Evolutionary conservation across 1,140 invertebrate species (phyloP).

Genomic region (Battus philenor): DNA sequence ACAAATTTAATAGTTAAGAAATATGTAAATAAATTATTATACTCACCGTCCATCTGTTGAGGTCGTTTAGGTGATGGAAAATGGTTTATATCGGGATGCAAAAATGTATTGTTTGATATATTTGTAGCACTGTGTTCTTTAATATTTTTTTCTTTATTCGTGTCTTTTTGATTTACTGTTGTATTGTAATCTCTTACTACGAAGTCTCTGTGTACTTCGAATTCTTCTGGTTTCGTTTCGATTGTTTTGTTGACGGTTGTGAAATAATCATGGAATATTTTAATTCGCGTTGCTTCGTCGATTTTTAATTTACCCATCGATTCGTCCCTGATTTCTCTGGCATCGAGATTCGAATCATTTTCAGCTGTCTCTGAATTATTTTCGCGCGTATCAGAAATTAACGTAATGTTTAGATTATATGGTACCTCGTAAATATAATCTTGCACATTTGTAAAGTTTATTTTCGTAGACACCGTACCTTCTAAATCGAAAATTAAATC

Average conservation of each 20-base stretch:
- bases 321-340: constrained; percentile 26
- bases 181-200: no score
- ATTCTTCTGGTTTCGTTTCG: neutral
- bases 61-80: neutral
- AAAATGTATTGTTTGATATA: constrained; percentile 2
- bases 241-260: constrained; percentile 43
- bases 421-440: constrained; percentile 14
- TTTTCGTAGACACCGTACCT: no score
- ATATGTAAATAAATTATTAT: no score
- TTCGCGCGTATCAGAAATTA: constrained; percentile 16
- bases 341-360: constrained; percentile 11
- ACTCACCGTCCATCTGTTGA: neutral
- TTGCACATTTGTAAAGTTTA: neutral
- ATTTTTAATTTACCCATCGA: constrained; percentile 54
- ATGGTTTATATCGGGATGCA: constrained; percentile 5
- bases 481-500: neutral
- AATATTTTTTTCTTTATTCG: neutral
- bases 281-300: constrained; percentile 47
- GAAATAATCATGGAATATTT: constrained; percentile 56
- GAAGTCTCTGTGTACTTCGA: neutral
- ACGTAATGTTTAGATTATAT: constrained; percentile 42
- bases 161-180: neutral
- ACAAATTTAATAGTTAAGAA: no score
- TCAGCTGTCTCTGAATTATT: constrained; percentile 7
- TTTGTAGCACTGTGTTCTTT: neutral